Base-by-base conservation (phyloP, 2,113 vertebrate genomes). In the Cephalopterus ornatus region DNA sequence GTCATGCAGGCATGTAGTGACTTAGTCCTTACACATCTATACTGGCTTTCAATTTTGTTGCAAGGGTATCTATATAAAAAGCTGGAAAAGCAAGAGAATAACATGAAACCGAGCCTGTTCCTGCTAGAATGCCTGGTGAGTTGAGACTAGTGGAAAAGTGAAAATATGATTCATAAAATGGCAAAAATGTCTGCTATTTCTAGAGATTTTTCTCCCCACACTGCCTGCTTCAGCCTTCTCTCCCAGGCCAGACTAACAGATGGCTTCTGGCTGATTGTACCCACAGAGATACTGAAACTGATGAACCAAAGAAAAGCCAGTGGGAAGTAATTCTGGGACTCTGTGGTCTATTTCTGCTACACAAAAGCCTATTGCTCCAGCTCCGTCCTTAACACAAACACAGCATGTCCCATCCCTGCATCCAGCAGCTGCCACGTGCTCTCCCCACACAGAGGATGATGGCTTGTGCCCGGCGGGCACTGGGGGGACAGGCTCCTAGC, bases 281-380 rank as follows among this genome's bases (percentile, higher is more conserved):
- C 78, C 82, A 85, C 44, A 2, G 14, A 80, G 94, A 66, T 68
- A 35, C 53, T 82, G 95, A 85, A 96, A 89, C 82, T 21, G 83
- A 68, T 71, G 94, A 96, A 89, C 91, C 81, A 41, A 91, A 67
- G 62, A 76, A 81, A 78, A 93, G 73, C 52, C 77, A 81, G 83
- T 65, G 83, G 70, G 91, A 94, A 88, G 68, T 65, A 90, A 83
- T 59, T 88, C 55, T 92, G 90, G 59, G 77, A 67, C 92, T 96
- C 93, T 59, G 89, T 80, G 87, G 88, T 91, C 89, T 91, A 53
- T 79, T 91, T 89, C 71, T 89, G 89, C 84, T 66, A 18, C 41
- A 89, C 78, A 89, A 97, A 95, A 94, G 90, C 79, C 91, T 63
- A 63, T 82, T 91, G 85, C 96, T 91, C 37, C 91, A 70, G 91